Evolutionary conservation across 2,888 invertebrate genomes (phyloP), one percentile per base, ranked within the genome.

Genomic region (Agrochola circellaris): DNA sequence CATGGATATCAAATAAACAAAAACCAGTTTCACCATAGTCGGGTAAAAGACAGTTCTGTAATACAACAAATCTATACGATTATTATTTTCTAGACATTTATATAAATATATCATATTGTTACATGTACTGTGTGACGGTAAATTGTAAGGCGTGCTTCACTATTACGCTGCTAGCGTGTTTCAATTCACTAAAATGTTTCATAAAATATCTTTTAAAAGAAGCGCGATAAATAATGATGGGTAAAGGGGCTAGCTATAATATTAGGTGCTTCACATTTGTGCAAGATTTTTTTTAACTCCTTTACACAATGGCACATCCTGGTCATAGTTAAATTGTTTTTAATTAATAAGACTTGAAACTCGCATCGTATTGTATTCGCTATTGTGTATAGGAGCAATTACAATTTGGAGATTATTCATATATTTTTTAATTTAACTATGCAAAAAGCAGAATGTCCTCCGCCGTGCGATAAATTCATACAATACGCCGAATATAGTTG

Each of bases 221-320:
- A 72, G 58, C 54, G 54, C 51, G 11, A 20, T 64, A 70, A 67
- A 73, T 75, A 66, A 73, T 51, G 54, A 61, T 38, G 61, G 77
- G 70, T 61, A 83, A 83, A 81, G 86, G 86, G 81, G 79, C 79
- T 73, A 65, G 64, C 61, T 77, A 61, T 81, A 75, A 77, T 30
- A 81, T 73, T 54, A 85, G 30, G 86, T 87, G 78, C 85, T 82
- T 82, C 77, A 82, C 77, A 73, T 87, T 87, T 86, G 86, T 87
- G 88, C 88, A 83, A 87, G 38, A 15, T 45, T 85, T 83, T 75
- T 87, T 68, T 78, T 81, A 60, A 66, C 48, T 67, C 61, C 62
- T 70, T 62, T 70, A 75, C 72, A 75, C 66, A 75, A 66, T 81
- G 13, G 20, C 58, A 38, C 38, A 15, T 17, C 5, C 30, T 66